Conservation (phyloP, 2,797 vertebrate genomes). For the Myiotriccus ornatus region DNA sequence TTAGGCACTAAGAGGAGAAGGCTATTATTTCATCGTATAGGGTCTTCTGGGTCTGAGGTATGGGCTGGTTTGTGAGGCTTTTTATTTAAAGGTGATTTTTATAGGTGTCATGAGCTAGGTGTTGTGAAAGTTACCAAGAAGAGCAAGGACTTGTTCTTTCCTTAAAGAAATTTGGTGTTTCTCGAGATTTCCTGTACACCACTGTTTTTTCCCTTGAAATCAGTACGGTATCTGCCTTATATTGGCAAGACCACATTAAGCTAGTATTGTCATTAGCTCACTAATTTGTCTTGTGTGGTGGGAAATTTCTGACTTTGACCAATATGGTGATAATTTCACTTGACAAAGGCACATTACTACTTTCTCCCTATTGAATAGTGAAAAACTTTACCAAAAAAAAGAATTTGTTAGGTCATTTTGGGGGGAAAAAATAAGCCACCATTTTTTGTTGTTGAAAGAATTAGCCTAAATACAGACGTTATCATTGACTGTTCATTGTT, state of each 20-base stretch:
- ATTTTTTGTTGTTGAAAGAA: not conserved
- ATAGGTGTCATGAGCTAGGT: not conserved
- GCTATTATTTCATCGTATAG: not conserved
- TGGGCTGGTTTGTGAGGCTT: not conserved
- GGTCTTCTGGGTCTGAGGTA: not conserved
- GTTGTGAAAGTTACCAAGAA: not conserved
- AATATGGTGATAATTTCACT: not conserved
- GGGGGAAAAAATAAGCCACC: not conserved
- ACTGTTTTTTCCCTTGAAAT: not conserved
- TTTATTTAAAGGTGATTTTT: not conserved
- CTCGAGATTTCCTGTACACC: not conserved
- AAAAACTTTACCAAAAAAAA: not conserved
- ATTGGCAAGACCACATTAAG: not conserved
- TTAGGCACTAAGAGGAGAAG: not conserved
- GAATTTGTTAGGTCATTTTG: not conserved
- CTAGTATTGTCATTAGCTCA: not conserved
- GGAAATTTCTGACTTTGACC: not conserved
- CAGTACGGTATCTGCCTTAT: not conserved
- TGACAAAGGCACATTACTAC: not conserved
- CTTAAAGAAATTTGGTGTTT: not conserved
- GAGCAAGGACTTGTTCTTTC: not conserved
- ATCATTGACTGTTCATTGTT: not conserved
- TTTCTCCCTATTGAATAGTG: not conserved
- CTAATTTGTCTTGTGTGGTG: not conserved
- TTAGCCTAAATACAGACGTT: slow-evolving; percentile 14